Conservation (phyloP, 2,113 vertebrate species). For the Parotia lawesii region DNA sequence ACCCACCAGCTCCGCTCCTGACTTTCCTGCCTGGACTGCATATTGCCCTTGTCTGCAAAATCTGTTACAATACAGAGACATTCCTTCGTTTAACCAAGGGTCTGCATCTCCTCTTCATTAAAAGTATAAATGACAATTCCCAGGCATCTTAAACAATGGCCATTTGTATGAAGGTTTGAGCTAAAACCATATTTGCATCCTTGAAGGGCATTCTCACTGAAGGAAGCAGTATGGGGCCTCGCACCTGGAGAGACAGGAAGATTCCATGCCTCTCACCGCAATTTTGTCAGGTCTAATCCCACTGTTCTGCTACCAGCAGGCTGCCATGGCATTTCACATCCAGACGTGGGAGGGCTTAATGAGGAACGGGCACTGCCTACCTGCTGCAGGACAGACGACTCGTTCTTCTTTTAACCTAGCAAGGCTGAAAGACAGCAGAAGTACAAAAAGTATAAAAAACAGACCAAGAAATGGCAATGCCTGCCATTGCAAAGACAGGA, state of each 20-base stretch:
- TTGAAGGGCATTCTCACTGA: constrained; percentile 51
- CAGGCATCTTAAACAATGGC: neutral
- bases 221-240: constrained; percentile 35
- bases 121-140: constrained; percentile 47
- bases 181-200: constrained; percentile 45
- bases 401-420: neutral
- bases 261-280: neutral
- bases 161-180: neutral
- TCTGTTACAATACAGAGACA: neutral
- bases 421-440: constrained; percentile 6
- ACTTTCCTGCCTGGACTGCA: neutral
- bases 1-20: neutral
- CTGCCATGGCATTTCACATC: constrained; percentile 35
- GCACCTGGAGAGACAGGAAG: constrained; percentile 47
- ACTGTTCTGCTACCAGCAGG: constrained; percentile 39
- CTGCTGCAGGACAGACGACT: neutral
- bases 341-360: constrained; percentile 18
- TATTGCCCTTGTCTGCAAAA: constrained; percentile 35
- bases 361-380: neutral
- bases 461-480: neutral
- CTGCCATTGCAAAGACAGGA: neutral
- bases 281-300: constrained; percentile 7
- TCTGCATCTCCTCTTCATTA: constrained; percentile 51
- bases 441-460: neutral
- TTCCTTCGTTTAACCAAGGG: neutral